Evolutionary conservation across 2,113 vertebrate species (phyloP), one percentile per base, ranked within the genome.

Genomic region (Heterocephalus glaber): DNA sequence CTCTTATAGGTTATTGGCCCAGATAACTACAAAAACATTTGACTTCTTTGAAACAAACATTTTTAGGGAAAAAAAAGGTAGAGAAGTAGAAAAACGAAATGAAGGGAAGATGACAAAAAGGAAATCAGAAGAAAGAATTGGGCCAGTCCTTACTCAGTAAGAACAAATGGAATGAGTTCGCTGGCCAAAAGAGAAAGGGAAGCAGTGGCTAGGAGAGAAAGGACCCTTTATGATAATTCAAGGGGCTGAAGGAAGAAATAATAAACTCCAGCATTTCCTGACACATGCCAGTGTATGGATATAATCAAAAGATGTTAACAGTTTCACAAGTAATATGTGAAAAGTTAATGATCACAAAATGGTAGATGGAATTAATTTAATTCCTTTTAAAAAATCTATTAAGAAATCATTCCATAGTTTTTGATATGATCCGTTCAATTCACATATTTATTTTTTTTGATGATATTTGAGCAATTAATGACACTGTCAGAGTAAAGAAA

Each of bases 351-450:
- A 98, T 98, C 96, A 96, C 97, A 97, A 95, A 97, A 96, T 98
- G 97, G 93, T 80, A 90, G 96, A 97, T 98, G 97, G 97, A 97
- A 98, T 98, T 98, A 98, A 98, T 98, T 98, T 98, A 98, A 98
- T 97, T 66, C 93, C 5, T 83, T 92, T 98, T 98, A 13, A 97
- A 98, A 97, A 97, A 95, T 54, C 96, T 98, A 96, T 98, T 98
- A 98, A 98, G 96, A 95, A 97, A 95, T 35, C 97, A 94, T 98
- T 98, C 95, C 89, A 74, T 82, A 83, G 95, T 96, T 41, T 98
- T 98, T 98, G 97, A 94, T 98, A 98, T 97, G 95, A 74, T 96
- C 90, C 54, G 52, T 52, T 52, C 52, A 52, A 16, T 12, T 98
- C 96, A 97, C 96, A 98, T 95, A 98, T 96, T 98, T 98, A 97